Percentiles rank a stretch among this genome's conserved stretches.
phyloP scores from a whole-genome alignment of 2,113 vertebrate species.

The Centropristis striata region DNA sequence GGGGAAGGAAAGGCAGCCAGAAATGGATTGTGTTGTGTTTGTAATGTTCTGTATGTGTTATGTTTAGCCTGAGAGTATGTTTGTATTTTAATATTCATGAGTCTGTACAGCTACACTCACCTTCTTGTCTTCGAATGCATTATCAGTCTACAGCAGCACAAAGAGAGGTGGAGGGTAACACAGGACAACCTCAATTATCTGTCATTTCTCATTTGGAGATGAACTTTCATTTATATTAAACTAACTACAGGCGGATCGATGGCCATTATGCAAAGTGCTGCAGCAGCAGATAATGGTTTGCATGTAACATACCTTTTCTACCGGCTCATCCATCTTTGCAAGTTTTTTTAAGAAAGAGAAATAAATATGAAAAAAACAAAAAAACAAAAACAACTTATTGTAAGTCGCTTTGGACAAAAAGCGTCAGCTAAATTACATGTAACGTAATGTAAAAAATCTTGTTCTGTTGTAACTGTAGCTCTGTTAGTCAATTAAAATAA shows the following conservation, averaged over 20 bases:
- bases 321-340: conserved; percentile 60
- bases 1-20: conserved; percentile 30
- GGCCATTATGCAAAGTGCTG: background rate
- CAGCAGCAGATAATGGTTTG: background rate
- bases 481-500: background rate
- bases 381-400: too few species aligned
- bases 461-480: background rate
- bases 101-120: conserved; percentile 47
- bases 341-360: background rate
- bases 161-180: conserved; percentile 24
- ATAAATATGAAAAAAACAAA: conserved; percentile 42
- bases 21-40: conserved; percentile 18
- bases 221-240: conserved; percentile 1
- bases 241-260: background rate
- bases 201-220: background rate
- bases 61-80: background rate
- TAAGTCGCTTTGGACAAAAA: too few species aligned
- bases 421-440: too few species aligned
- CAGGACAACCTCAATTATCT: conserved; percentile 34
- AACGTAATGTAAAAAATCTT: conserved; percentile 6
- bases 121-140: conserved; percentile 51
- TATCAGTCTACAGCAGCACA: conserved; percentile 51
- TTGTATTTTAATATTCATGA: conserved; percentile 16
- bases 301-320: conserved; percentile 70
- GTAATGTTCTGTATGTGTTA: conserved; percentile 15